Conservation (phyloP, 1,140 invertebrate genomes). For the Cardiocondyla obscurior region DNA sequence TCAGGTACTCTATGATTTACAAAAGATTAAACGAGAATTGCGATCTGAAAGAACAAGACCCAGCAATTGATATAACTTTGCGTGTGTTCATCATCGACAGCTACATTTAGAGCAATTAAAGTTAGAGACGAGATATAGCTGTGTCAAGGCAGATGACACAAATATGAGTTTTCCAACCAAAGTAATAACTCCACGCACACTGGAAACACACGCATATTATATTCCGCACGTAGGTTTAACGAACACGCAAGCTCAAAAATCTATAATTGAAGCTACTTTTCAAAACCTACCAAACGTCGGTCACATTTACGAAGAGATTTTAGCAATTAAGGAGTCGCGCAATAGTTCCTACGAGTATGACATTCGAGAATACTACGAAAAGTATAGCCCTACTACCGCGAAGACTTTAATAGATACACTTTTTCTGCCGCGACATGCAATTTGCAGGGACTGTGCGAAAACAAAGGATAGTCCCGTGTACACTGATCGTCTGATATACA, state of each 20-base stretch:
- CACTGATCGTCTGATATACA: constrained; percentile 77
- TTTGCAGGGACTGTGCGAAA: constrained; percentile 61
- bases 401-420: constrained; percentile 61
- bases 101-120: constrained; percentile 74
- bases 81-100: constrained; percentile 82
- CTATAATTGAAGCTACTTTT: constrained; percentile 38
- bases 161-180: constrained; percentile 37
- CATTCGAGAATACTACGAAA: constrained; percentile 69
- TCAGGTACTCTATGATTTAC: constrained; percentile 85
- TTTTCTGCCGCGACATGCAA: constrained; percentile 55
- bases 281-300: constrained; percentile 29
- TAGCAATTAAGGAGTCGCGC: constrained; percentile 13
- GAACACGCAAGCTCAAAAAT: constrained; percentile 51
- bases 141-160: constrained; percentile 3
- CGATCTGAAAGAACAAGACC: constrained; percentile 73
- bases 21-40: constrained; percentile 81
- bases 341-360: constrained; percentile 47
- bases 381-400: constrained; percentile 62
- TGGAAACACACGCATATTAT: constrained; percentile 80
- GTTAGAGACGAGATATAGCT: constrained; percentile 63
- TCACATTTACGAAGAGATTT: constrained; percentile 72
- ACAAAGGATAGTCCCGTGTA: constrained; percentile 74
- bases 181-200: constrained; percentile 62
- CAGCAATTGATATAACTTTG: constrained; percentile 83
- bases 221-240: constrained; percentile 55